phyloP scores from a whole-genome alignment of 2,797 vertebrate genomes.

The Parotocinclus haroldoi region DNA sequence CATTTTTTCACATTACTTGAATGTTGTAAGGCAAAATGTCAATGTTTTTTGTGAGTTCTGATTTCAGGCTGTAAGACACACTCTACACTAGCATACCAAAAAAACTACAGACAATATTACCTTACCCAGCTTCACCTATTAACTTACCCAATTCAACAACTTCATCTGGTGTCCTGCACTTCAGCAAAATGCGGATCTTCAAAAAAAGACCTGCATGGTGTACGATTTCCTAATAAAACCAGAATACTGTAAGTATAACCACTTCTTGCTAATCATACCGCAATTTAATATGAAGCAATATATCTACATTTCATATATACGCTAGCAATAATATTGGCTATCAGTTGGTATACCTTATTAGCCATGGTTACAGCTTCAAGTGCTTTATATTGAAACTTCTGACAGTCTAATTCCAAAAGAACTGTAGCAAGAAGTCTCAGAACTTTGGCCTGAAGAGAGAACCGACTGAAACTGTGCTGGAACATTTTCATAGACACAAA shows the following conservation, averaged over 20 bases:
- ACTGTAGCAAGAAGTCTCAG: slow-evolving; percentile 82
- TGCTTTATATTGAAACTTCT: slow-evolving; percentile 76
- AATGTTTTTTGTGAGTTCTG: too few relatives aligned
- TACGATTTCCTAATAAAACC: slow-evolving; percentile 69
- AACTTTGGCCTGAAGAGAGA: slow-evolving; percentile 76
- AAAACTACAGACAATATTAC: background rate
- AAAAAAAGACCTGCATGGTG: slow-evolving; percentile 79
- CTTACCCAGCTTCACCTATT: too few relatives aligned
- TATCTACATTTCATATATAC: background rate
- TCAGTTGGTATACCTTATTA: slow-evolving; percentile 76
- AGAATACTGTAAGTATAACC: background rate
- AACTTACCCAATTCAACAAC: slow-evolving; percentile 76
- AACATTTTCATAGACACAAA: background rate
- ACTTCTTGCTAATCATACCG: too few relatives aligned
- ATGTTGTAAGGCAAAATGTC: too few relatives aligned
- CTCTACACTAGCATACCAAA: too few relatives aligned
- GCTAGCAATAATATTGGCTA: background rate
- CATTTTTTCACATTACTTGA: too few relatives aligned
- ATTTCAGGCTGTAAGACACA: too few relatives aligned
- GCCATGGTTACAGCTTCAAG: slow-evolving; percentile 77
- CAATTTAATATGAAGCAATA: too few relatives aligned
- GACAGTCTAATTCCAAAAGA: slow-evolving; percentile 82
- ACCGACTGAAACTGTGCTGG: background rate
- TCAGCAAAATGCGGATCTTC: slow-evolving; percentile 85
- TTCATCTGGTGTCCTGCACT: slow-evolving; percentile 68